Conservation (phyloP, 2,797 vertebrate species). For the Darevskia nairensis region DNA sequence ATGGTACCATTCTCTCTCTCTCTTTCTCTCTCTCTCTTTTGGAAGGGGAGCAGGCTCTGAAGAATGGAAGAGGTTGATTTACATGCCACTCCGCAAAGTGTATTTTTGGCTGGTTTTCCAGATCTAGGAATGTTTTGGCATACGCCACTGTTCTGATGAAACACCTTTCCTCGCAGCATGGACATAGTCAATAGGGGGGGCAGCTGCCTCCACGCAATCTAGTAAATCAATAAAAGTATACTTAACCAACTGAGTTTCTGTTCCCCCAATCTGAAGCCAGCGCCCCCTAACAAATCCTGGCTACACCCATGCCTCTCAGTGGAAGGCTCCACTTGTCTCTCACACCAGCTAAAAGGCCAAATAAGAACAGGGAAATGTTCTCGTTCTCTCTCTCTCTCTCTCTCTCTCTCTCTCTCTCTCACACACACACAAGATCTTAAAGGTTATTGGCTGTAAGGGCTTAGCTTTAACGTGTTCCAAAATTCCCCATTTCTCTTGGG, state of each 20-base stretch:
- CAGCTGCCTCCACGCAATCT: too few species aligned
- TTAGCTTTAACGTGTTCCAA: background rate
- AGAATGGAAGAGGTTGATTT: slow-evolving; percentile 27
- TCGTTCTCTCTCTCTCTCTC: too few species aligned
- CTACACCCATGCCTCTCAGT: background rate
- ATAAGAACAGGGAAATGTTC: fast-evolving
- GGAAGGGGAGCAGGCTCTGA: background rate
- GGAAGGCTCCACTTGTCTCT: slow-evolving; percentile 42
- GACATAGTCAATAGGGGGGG: too few species aligned
- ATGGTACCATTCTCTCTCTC: too few species aligned
- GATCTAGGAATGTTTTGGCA: slow-evolving; percentile 38
- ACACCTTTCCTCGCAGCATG: background rate
- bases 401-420: too few species aligned
- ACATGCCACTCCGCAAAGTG: slow-evolving; percentile 36
- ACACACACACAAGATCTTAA: background rate
- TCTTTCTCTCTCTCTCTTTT: background rate
- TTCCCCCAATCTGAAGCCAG: too few species aligned
- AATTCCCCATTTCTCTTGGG: too few species aligned
- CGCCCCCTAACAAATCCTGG: too few species aligned
- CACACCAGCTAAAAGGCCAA: fast-evolving
- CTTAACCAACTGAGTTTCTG: too few species aligned
- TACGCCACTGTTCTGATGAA: slow-evolving; percentile 38
- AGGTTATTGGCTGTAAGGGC: background rate
- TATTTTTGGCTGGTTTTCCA: slow-evolving; percentile 51
- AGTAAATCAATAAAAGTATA: too few species aligned